Base-by-base conservation (phyloP, 1,140 invertebrate species). In the Drosophila elegans region DNA sequence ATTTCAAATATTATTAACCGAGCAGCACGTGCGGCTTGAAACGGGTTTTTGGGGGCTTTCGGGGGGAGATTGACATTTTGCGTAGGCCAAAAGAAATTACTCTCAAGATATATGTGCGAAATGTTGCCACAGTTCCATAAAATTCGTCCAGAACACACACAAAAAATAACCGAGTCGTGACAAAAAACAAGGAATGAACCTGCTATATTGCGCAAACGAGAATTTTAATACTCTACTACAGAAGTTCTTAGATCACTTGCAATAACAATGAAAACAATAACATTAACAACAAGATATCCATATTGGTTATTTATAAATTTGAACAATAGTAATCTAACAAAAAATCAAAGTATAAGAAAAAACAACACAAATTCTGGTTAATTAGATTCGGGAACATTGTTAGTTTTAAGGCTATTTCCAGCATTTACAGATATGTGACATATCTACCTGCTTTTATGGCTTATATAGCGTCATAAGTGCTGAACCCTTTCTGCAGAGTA, bases 1-100 rank as follows among this genome's bases (percentile, higher is more conserved):
- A 61, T 53, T 62, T 46, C 44, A 55, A 45, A 36, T 55, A 41
- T 32, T 38, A 56, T 54, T 52, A 44, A 52, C 38, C 56, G 74
- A 57, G 56, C 62, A 82, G 80, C 79, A 82, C 79, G 79, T 82
- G 74, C 62, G 74, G 48, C 34, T 49, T 12, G 12, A 27, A 51
- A 60, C 46, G 56, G 42, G 78, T 68, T 63, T 60, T 21, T 32
- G 12, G 32, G 42, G 39, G 13, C 6, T 51, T n/a, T 11, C 9
- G 9, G 48, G 51, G 42, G 25, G 38, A 52, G 55, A 55, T 44
- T 72, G 41, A n/a, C 27, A 64, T 38, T 64, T 51, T 55, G 38
- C 41, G 38, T 52, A 63, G 45, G 60, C 53, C 52, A 63, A 74
- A 46, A 71, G 36, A 71, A 69, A 51, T 71, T 34, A 12, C 68